Conservation (phyloP, 2,113 vertebrate genomes). For the Bufo gargarizans region DNA sequence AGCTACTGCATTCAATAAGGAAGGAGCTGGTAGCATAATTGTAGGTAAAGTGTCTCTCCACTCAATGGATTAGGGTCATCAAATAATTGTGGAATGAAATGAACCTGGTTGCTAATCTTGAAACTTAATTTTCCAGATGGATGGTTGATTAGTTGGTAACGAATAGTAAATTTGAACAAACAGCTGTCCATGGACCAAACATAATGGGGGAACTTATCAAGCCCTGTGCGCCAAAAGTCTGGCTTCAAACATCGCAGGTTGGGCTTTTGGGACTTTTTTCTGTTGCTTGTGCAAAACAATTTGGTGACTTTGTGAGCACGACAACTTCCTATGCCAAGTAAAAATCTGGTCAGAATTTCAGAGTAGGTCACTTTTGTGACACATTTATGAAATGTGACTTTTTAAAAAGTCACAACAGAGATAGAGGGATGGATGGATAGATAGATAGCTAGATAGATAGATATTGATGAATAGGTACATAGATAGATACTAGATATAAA, state of each 20-base stretch:
- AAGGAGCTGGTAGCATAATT: neutral
- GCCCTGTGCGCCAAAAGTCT: too few species aligned
- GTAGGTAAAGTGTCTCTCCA: neutral
- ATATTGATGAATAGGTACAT: neutral
- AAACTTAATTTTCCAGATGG: neutral
- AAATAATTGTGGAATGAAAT: conserved; percentile 8
- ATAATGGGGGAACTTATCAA: too few species aligned
- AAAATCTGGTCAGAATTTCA: too few species aligned
- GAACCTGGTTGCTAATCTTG: neutral
- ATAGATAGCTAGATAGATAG: neutral
- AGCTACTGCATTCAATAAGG: neutral
- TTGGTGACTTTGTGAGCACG: too few species aligned
- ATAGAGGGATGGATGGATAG: neutral
- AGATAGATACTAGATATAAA: neutral
- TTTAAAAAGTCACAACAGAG: neutral
- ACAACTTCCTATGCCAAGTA: too few species aligned
- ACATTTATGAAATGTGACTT: too few species aligned
- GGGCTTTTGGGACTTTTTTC: too few species aligned
- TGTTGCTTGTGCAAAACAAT: too few species aligned
- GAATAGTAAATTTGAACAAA: neutral
- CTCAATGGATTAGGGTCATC: neutral
- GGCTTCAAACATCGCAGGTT: too few species aligned
- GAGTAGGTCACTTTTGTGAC: too few species aligned
- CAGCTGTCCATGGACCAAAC: neutral
- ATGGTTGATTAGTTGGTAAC: neutral